Base-by-base conservation (phyloP, 2,797 vertebrate genomes). In the Lateolabrax maculatus region DNA sequence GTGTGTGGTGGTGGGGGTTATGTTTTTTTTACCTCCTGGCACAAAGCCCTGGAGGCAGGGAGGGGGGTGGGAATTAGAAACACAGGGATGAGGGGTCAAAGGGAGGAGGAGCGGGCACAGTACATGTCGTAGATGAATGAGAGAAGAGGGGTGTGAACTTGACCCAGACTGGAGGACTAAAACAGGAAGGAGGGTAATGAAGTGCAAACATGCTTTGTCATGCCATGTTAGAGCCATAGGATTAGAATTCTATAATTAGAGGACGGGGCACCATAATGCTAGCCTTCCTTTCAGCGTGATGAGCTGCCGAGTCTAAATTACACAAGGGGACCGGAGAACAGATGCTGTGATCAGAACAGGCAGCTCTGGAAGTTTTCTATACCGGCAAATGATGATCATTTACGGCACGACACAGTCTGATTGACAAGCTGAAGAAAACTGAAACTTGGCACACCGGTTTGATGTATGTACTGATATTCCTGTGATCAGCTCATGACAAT, bases 201-300 rank as follows among this genome's bases (percentile, higher is more conserved):
- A 92, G 93, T 92, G 90, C 91, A 93, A 94, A 93, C 93, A 94
- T 93, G 93, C 92, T 93, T 94, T 92, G 93, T 93, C 93, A 94
- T 94, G 92, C 89, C 93, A 93, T 81, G 86, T 84, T 91, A 90
- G 79, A 93, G 89, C 91, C 88, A 93, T 92, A 92, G 93, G 93
- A 93, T 93, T 93, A 92, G 87, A 90, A 92, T 90, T 92, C 92
- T 92, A 92, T 94, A 94, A 94, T 94, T 93, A 94, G 93, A 94
- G 92, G 93, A 93, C 23, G 79, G 89, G 90, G 89, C 88, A 86
- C 81, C 81, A 87, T 90, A 93, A 93, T 92, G 70, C 89, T 88
- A 92, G 90, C 89, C 87, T 88, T 89, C 77, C 81, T 91, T 90
- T 89, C 84, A 90, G 83, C 68, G 6, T 69, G 81, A 92, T 83